Conservation (phyloP, 2,797 vertebrate species). For the Natrix natrix region DNA sequence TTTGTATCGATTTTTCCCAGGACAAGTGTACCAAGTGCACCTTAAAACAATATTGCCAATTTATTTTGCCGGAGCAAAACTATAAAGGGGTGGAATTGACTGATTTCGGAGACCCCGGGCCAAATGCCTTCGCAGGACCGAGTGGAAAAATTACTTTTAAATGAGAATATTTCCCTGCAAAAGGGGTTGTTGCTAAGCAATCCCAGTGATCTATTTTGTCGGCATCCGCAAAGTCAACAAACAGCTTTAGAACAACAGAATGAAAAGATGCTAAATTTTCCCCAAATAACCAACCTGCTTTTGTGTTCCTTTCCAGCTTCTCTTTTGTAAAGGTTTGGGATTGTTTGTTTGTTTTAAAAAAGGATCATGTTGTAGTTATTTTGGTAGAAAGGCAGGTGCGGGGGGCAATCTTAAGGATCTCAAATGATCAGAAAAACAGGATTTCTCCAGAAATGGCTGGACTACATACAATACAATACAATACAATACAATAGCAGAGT, state of each 20-base stretch:
- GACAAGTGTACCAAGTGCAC: too few relatives aligned
- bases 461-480: neutral
- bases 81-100: neutral
- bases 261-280: neutral
- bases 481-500: too few relatives aligned
- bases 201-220: neutral
- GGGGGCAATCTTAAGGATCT: neutral
- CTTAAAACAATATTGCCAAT: neutral
- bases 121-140: neutral
- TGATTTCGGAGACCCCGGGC: fast-evolving
- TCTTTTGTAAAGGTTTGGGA: neutral
- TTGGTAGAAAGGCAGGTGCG: neutral
- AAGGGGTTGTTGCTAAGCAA: neutral
- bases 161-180: neutral
- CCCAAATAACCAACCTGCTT: neutral
- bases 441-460: neutral
- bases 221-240: neutral
- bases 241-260: neutral
- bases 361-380: neutral
- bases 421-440: neutral
- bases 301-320: neutral
- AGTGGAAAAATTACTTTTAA: neutral
- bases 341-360: neutral
- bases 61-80: neutral
- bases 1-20: neutral